Base-by-base conservation (phyloP, 2,797 vertebrate species). In the Poeciliopsis turneri region DNA sequence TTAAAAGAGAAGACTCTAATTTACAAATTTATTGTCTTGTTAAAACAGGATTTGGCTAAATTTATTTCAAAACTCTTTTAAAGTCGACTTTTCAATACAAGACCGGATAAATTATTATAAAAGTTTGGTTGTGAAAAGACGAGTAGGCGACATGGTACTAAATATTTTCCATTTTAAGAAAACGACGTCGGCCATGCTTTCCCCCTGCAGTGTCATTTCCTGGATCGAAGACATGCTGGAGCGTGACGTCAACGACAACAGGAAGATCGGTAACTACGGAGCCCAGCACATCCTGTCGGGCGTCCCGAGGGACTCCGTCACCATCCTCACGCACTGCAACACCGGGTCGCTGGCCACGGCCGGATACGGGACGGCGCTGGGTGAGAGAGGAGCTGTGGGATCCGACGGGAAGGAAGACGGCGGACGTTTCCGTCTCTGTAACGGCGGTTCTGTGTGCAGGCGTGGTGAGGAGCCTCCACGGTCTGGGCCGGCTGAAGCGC, bases 291-390 rank as follows among this genome's bases (percentile, higher is more conserved):
- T 98, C 87, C 93, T 98, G 83, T 95, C 96, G 1, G 95, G 84
- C 0, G 95, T 95, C 28, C 95, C 95, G 0, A 89, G 94, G 45
- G 94, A 95, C 85, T 96, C 96, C 0, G 96, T 97, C 86, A 96
- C 94, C 2, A 94, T 98, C 76, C 95, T 98, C 78, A 98, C 97
- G 6, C 97, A 98, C 94, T 98, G 97, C 92, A 98, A 98, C 95
- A 98, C 97, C 0, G 97, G 97, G 16, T 96, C 97, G 0, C 94
- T 98, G 86, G 97, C 97, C 87, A 98, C 97, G 0, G 96, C 97
- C 0, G 97, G 97, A 90, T 98, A 98, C 0, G 97, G 97, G 66
- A 98, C 97, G 0, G 97, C 97, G 0, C 95, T 98, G 25, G 97
- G 97, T 97, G 88, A 95, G 95, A 33, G 49, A 1, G 77, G 45